These are phyloP conservation scores for Cephalopholis sonnerati DNA, from an alignment of 2,113 vertebrate genomes.

Conservation along the genomic window DNA sequence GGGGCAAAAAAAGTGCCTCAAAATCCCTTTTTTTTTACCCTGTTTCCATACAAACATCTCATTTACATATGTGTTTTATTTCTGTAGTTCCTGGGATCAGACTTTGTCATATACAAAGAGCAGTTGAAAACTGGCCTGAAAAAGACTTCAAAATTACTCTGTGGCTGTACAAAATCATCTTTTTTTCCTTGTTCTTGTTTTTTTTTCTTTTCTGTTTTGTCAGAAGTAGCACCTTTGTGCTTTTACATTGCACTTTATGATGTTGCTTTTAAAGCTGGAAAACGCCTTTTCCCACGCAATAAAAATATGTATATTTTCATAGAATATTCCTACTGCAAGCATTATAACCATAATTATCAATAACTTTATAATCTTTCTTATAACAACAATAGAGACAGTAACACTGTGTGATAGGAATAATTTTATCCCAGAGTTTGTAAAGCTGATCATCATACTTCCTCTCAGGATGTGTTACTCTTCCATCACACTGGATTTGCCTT, in stretches of 20 bases:
- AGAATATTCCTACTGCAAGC: conserved; percentile 51
- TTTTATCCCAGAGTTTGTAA: conserved; percentile 76
- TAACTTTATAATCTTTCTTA: conserved; percentile 52
- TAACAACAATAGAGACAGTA: conserved; percentile 34
- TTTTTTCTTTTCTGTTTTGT: conserved; percentile 50
- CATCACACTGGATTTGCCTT: conserved; percentile 47
- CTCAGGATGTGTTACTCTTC: conserved; percentile 43
- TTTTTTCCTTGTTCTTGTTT: conserved; percentile 1
- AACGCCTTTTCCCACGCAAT: conserved; percentile 54
- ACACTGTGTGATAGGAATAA: conserved; percentile 37
- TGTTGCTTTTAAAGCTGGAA: conserved; percentile 66
- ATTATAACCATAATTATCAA: conserved; percentile 46
- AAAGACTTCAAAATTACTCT: conserved; percentile 71
- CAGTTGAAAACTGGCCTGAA: conserved; percentile 63
- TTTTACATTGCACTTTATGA: conserved; percentile 61
- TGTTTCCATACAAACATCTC: conserved; percentile 75
- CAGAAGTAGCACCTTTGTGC: conserved; percentile 73
- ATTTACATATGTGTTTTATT: conserved; percentile 51
- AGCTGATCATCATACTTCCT: conserved; percentile 62
- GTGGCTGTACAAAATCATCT: conserved; percentile 72
- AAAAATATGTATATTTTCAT: conserved; percentile 68
- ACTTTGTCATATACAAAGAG: conserved; percentile 66
- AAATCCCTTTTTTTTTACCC: conserved; percentile 62
- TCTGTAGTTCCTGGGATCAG: conserved; percentile 48
- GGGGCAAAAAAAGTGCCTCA: conserved; percentile 24